These are phyloP conservation scores for Ophioderma brevispina DNA, from an alignment of 35 echinoderm and acorn worm species.

Conservation along the genomic window DNA sequence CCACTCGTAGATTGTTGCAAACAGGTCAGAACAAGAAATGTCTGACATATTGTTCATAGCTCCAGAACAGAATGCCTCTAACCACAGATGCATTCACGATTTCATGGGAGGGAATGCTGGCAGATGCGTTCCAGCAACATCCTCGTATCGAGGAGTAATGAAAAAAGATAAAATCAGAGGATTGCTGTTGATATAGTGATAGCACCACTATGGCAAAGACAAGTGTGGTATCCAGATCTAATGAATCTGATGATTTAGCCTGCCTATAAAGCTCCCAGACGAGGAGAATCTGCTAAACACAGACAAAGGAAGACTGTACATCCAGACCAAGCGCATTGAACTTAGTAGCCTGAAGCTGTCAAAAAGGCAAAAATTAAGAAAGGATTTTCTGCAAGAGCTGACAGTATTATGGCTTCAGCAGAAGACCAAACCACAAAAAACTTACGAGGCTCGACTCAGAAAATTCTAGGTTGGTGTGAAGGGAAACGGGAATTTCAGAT, in stretches of 20 bases:
- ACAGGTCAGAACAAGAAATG: background rate
- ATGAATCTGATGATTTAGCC: background rate
- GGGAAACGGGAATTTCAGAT: background rate
- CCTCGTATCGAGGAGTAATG: background rate
- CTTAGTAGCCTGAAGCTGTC: background rate
- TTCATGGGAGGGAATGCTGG: background rate
- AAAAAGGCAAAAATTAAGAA: background rate
- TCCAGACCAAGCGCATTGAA: background rate
- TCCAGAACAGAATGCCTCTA: background rate
- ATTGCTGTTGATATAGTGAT: background rate
- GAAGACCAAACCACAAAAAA: background rate
- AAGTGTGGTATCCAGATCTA: background rate
- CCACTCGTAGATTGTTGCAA: background rate
- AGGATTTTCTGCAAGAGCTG: background rate
- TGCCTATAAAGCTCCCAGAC: background rate
- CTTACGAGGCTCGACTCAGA: background rate
- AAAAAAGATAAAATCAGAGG: background rate
- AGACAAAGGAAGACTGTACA: background rate
- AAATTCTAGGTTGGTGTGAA: background rate
- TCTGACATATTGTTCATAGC: background rate
- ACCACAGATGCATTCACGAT: background rate
- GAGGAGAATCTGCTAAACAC: background rate
- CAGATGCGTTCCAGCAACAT: background rate
- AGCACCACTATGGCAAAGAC: background rate
- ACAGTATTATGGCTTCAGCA: background rate